Evolutionary conservation across 2,888 invertebrate genomes (phyloP), one percentile per base, ranked within the genome.

Genomic region (Ectobius pallidus): DNA sequence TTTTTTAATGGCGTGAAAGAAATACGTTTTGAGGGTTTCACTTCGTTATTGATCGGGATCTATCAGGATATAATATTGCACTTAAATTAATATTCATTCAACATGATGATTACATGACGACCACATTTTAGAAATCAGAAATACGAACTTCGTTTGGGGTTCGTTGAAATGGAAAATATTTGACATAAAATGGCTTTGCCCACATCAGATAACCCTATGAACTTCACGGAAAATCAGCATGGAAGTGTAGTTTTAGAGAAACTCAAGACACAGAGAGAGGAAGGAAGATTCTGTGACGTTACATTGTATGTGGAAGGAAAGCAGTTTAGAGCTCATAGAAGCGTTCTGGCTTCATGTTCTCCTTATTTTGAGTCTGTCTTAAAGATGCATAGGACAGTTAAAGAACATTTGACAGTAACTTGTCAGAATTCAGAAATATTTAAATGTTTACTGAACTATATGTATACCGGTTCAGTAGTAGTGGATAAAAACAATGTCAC

Each of bases 331-430:
- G 88, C 88, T 16, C 90, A 90, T 80, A 84, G 89, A 58, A 87
- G 86, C 80, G 87, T 90, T 70, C 80, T 90, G 69, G 88, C 89
- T 1, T 86, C 88, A 14, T 87, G 87, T 80, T 89, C 89, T 72
- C 89, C 89, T 0, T 89, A 88, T 80, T 88, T 90, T 79, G 89
- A 89, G 78, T 86, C 88, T 22, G 86, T 89, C 71, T 81, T 89
- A 74, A 87, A 87, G 75, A 84, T 84, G 75, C 84, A 84, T 77
- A 86, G 86, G 80, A 82, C 86, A 67, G 83, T 84, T 25, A 84
- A 84, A 77, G 87, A 87, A 77, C 84, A 87, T 80, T 80, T 89
- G 46, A 86, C 85, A 6, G 84, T 89, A 58, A 86, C 85, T 70
- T 87, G 87, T 79, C 82, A 86, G 77, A 86, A 88, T 80, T 85